A percentile compares a stretch with the other conserved stretches of the same genome.
phyloP scores from a whole-genome alignment of 2,113 vertebrate genomes.

The Cisticola juncidis region DNA sequence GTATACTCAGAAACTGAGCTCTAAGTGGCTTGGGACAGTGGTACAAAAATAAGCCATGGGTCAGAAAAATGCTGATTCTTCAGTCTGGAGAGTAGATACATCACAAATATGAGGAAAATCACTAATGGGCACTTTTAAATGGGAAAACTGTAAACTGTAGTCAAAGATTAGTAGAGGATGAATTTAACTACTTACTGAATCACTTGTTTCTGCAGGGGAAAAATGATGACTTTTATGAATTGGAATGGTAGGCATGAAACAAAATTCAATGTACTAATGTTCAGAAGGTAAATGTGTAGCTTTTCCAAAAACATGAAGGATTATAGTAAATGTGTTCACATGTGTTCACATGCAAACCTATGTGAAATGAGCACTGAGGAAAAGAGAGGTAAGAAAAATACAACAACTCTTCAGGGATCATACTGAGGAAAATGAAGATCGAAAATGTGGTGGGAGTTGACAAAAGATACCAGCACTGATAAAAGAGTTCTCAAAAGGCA shows the following conservation, averaged over 20 bases:
- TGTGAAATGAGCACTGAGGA: neutral
- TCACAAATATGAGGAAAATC: neutral
- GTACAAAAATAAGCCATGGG: neutral
- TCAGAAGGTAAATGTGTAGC: neutral
- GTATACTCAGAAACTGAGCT: neutral
- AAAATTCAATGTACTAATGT: neutral
- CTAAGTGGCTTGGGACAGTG: neutral
- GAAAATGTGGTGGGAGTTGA: slow-evolving; percentile 42
- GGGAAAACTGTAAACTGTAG: neutral
- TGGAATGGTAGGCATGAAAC: neutral
- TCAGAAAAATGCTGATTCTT: neutral
- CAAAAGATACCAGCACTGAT: slow-evolving; percentile 30
- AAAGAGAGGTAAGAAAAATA: slow-evolving; percentile 4
- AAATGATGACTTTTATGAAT: neutral
- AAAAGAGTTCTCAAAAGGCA: slow-evolving; percentile 22
- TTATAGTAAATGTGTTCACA: neutral
- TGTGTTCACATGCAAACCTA: neutral
- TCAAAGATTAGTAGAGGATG: neutral
- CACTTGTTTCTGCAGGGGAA: neutral
- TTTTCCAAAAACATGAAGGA: neutral
- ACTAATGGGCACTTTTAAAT: neutral
- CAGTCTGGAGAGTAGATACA: neutral
- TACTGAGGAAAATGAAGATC: neutral
- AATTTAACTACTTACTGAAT: neutral
- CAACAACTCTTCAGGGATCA: neutral